Evolutionary conservation across 1,140 invertebrate genomes (phyloP).

Genomic region (Kradibia gibbosae): DNA sequence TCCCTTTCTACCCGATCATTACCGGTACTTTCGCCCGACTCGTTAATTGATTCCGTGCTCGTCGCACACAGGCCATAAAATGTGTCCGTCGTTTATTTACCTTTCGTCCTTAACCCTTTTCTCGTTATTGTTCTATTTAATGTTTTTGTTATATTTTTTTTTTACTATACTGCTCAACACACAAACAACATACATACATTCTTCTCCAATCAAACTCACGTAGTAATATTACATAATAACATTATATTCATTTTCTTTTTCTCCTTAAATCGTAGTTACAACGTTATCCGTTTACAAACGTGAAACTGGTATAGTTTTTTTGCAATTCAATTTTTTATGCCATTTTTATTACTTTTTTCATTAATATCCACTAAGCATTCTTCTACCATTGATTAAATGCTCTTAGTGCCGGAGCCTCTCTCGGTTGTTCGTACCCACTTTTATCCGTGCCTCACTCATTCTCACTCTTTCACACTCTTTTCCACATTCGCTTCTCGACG

Average conservation of each 20-base stretch:
- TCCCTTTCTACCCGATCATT: slow-evolving; percentile 10
- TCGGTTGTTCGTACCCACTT: slow-evolving; percentile 46
- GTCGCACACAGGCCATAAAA: slow-evolving; percentile 12
- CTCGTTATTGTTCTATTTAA: slow-evolving; percentile 40
- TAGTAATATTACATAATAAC: slow-evolving; percentile 63
- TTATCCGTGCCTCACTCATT: slow-evolving; percentile 21
- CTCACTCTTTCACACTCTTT: slow-evolving; percentile 39
- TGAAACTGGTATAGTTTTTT: slow-evolving; percentile 58
- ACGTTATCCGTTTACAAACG: slow-evolving; percentile 58
- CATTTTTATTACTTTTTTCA: slow-evolving; percentile 50
- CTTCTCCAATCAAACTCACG: slow-evolving; percentile 45
- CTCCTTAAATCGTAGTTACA: slow-evolving; percentile 57
- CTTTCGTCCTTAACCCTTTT: slow-evolving; percentile 39
- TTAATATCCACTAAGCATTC: slow-evolving; percentile 64
- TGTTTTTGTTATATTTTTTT: slow-evolving; percentile 5
- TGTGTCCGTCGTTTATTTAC: not conserved
- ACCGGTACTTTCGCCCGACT: slow-evolving; percentile 3
- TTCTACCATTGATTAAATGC: slow-evolving; percentile 69
- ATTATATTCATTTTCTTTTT: slow-evolving; percentile 56
- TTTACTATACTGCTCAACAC: slow-evolving; percentile 28
- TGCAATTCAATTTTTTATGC: slow-evolving; percentile 49
- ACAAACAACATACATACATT: slow-evolving; percentile 50
- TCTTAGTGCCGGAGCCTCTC: slow-evolving; percentile 62
- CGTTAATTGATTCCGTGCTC: slow-evolving; percentile 16
- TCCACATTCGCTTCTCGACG: slow-evolving; percentile 45